Evolutionary conservation across 2,113 vertebrate genomes (phyloP).

Genomic region (Pachycephala philippinensis): DNA sequence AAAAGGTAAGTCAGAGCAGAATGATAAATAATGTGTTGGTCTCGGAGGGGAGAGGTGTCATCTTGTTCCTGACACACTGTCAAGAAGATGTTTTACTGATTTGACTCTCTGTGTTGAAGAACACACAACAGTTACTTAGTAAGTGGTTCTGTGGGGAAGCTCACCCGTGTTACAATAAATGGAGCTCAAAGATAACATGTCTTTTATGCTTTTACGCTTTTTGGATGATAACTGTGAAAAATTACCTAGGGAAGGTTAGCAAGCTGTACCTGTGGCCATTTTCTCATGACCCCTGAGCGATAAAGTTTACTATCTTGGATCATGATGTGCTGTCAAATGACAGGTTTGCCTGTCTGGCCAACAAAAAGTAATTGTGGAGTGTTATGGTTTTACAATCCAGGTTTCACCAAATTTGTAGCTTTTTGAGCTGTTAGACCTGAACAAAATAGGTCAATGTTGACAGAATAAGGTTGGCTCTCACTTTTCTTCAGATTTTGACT

Average conservation of each 20-base stretch:
- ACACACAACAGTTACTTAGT: slow-evolving; percentile 67
- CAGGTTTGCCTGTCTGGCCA: slow-evolving; percentile 76
- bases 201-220: slow-evolving; percentile 73
- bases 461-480: slow-evolving; percentile 61
- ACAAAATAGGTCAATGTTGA: slow-evolving; percentile 74
- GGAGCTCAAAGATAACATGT: slow-evolving; percentile 70
- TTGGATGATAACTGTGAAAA: slow-evolving; percentile 79
- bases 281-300: slow-evolving; percentile 76
- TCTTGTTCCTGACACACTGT: slow-evolving; percentile 70
- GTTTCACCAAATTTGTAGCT: slow-evolving; percentile 70
- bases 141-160: slow-evolving; percentile 72
- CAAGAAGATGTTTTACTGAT: slow-evolving; percentile 71
- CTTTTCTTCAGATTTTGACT: slow-evolving; percentile 17
- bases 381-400: slow-evolving; percentile 68
- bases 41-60: slow-evolving; percentile 57
- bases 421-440: slow-evolving; percentile 77
- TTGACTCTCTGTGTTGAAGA: slow-evolving; percentile 68
- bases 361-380: slow-evolving; percentile 76
- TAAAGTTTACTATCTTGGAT: slow-evolving; percentile 76
- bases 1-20: slow-evolving; percentile 18
- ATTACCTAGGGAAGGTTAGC: slow-evolving; percentile 73
- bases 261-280: slow-evolving; percentile 72
- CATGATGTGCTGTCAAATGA: slow-evolving; percentile 72
- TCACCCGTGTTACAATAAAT: slow-evolving; percentile 72
- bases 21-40: slow-evolving; percentile 65